Evolutionary conservation across 2,113 vertebrate species (phyloP).

Genomic region (Procavia capensis): DNA sequence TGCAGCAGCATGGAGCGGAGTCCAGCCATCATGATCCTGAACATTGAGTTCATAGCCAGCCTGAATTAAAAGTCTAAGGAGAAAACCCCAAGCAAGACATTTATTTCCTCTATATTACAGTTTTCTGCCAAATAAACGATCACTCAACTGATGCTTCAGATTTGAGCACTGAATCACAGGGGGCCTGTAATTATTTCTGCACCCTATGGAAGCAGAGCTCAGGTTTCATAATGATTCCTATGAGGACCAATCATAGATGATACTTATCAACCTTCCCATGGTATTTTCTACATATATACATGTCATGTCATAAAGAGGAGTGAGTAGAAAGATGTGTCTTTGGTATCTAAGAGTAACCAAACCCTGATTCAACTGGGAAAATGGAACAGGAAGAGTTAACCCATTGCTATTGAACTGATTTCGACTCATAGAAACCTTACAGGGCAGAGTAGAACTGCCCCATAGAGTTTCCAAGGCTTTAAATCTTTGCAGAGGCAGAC

Average conservation of each 20-base stretch:
- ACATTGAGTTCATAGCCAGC: constrained; percentile 94
- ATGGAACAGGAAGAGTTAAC: background rate
- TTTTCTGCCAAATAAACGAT: background rate
- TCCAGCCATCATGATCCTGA: constrained; percentile 95
- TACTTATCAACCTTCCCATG: background rate
- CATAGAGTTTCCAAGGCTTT: background rate
- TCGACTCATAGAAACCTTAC: background rate
- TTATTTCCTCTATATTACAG: background rate
- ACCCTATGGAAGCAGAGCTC: background rate
- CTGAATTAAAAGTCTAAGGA: constrained; percentile 93
- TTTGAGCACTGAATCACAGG: background rate
- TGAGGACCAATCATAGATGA: background rate
- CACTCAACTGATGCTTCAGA: background rate
- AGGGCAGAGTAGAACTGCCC: background rate
- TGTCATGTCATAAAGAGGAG: background rate
- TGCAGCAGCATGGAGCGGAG: constrained; percentile 94
- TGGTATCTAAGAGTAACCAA: background rate
- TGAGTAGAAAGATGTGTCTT: background rate
- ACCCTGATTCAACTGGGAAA: background rate
- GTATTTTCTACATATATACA: background rate
- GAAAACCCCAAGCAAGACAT: background rate
- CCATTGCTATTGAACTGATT: background rate
- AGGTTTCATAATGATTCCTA: background rate
- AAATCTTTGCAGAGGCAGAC: background rate
- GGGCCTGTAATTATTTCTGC: background rate